Conservation (phyloP, 2,113 vertebrate species). For the Entomyzon cyanotis region DNA sequence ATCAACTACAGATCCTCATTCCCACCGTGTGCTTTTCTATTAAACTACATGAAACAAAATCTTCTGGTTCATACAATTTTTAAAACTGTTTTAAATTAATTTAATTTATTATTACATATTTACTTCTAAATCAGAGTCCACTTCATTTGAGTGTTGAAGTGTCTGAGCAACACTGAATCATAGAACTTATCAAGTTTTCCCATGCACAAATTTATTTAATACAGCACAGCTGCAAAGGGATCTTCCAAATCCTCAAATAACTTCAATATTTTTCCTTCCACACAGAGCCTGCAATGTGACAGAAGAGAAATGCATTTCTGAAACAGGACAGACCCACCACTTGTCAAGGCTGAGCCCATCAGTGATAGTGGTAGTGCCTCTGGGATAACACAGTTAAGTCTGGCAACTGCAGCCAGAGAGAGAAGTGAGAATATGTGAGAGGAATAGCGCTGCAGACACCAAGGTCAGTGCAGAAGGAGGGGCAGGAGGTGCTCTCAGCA, state of each 20-base stretch:
- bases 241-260: not conserved
- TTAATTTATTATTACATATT: not conserved
- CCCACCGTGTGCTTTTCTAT: not conserved
- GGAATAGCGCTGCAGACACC: not conserved
- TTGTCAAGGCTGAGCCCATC: not conserved
- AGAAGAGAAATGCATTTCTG: not conserved
- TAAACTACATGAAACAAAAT: not conserved
- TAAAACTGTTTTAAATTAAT: not conserved
- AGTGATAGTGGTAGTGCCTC: not conserved
- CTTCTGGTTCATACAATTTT: not conserved
- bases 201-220: not conserved
- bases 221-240: not conserved
- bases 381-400: no score
- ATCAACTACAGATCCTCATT: not conserved
- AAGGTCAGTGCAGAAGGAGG: not conserved
- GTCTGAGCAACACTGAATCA: no score
- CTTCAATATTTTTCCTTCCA: not conserved
- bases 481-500: not conserved
- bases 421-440: not conserved
- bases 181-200: not conserved
- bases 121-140: not conserved
- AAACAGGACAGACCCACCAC: not conserved
- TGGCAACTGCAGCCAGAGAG: not conserved
- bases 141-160: not conserved
- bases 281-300: not conserved